Evolutionary conservation across 2,113 vertebrate genomes (phyloP).

Genomic region (Polypterus bichir): DNA sequence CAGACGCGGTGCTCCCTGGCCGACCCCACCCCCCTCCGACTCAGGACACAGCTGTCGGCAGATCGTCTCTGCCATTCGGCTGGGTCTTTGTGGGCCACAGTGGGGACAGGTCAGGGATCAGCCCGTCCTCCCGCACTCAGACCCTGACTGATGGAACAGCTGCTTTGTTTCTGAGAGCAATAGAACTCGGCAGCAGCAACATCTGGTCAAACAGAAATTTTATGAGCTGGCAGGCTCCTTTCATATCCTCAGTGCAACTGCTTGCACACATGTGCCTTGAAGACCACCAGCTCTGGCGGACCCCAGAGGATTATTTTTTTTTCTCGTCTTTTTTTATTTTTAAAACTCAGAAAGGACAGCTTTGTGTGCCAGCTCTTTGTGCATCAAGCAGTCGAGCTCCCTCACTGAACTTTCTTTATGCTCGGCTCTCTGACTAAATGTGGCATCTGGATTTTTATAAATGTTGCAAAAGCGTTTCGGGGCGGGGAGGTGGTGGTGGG

Average conservation of each 20-base stretch:
- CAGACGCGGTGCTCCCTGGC: too few species aligned
- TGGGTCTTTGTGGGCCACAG: slow-evolving; percentile 12
- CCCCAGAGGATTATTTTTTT: too few species aligned
- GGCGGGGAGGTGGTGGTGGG: too few species aligned
- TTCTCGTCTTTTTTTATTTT: too few species aligned
- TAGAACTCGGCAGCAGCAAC: slow-evolving; percentile 34
- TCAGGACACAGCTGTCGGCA: slow-evolving; percentile 28
- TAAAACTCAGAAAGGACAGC: slow-evolving; percentile 12
- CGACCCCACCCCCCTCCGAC: too few species aligned
- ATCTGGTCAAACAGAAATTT: slow-evolving; percentile 41
- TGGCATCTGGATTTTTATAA: background rate
- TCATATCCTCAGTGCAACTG: slow-evolving; percentile 1
- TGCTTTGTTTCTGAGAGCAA: slow-evolving; percentile 54
- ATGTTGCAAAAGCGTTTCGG: background rate
- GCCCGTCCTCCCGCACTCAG: slow-evolving; percentile 40
- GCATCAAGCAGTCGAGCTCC: background rate
- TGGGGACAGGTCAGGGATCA: slow-evolving; percentile 30
- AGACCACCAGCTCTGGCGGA: slow-evolving; percentile 13
- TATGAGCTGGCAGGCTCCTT: slow-evolving; percentile 7
- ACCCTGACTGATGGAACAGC: slow-evolving; percentile 56
- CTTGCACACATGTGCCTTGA: slow-evolving; percentile 15
- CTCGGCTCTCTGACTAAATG: background rate
- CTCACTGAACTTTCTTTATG: background rate
- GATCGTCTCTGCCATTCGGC: slow-evolving; percentile 30
- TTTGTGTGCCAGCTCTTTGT: slow-evolving; percentile 15